Conservation (phyloP, 2,797 vertebrate genomes). For the Rhyacichthys aspro region DNA sequence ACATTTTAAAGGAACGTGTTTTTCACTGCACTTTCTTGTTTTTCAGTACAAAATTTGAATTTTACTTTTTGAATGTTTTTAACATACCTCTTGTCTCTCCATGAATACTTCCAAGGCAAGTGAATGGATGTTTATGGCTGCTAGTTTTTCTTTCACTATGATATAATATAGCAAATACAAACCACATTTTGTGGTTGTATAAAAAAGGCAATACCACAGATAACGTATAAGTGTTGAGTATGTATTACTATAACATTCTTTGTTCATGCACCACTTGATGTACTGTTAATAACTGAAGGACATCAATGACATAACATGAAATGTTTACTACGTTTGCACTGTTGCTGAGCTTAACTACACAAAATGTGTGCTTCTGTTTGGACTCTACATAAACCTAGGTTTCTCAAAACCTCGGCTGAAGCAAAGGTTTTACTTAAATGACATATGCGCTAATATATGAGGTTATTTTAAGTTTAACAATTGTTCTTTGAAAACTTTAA, state of each 20-base stretch:
- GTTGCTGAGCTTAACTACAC: conserved; percentile 65
- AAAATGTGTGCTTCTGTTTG: conserved; percentile 20
- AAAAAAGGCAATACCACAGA: conserved; percentile 59
- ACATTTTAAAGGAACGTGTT: conserved; percentile 73
- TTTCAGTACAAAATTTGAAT: conserved; percentile 56
- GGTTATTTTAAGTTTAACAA: too few relatives aligned
- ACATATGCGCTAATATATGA: too few relatives aligned
- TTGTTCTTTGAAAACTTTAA: too few relatives aligned
- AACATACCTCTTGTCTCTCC: conserved; percentile 80
- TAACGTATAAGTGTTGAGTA: conserved; percentile 64
- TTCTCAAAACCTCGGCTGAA: background rate
- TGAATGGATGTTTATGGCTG: conserved; percentile 77
- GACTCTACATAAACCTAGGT: conserved; percentile 6
- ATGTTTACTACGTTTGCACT: conserved; percentile 70
- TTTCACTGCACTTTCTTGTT: conserved; percentile 67
- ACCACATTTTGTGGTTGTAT: conserved; percentile 62
- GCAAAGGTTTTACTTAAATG: background rate
- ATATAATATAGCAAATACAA: conserved; percentile 56
- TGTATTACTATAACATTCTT: conserved; percentile 54
- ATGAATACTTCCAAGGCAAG: conserved; percentile 64
- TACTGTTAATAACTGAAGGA: conserved; percentile 54
- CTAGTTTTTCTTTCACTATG: conserved; percentile 72
- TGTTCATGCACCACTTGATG: conserved; percentile 66
- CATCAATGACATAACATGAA: conserved; percentile 36
- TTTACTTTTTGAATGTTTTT: conserved; percentile 70